These are phyloP conservation scores for Lordiphosa fenestrarum DNA, from an alignment of 2,888 invertebrate genomes.

Conservation along the genomic window DNA sequence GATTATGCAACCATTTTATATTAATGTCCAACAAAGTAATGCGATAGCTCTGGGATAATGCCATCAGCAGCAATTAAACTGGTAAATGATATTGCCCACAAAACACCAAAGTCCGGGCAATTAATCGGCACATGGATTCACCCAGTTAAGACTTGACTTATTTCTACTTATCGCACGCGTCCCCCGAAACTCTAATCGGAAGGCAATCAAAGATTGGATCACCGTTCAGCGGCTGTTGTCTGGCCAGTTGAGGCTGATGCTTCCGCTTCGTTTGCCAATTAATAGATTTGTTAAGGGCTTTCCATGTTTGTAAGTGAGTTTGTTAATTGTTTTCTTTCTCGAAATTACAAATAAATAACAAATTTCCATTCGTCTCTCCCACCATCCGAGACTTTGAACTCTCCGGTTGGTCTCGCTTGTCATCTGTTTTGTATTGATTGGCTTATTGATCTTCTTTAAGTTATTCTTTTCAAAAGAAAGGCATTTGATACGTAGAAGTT, in stretches of 20 bases:
- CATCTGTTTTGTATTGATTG: background rate
- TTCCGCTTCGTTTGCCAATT: slow-evolving; percentile 22
- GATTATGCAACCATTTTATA: slow-evolving; percentile 30
- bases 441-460: too few relatives aligned
- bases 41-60: slow-evolving; percentile 6
- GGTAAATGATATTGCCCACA: slow-evolving; percentile 29
- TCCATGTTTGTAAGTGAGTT: slow-evolving; percentile 31
- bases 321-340: slow-evolving; percentile 62
- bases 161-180: too few relatives aligned
- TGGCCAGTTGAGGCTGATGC: background rate
- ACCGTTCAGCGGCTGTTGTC: too few relatives aligned
- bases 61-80: slow-evolving; percentile 43
- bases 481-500: too few relatives aligned
- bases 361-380: too few relatives aligned
- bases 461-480: too few relatives aligned
- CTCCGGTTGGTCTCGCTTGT: slow-evolving; percentile 31
- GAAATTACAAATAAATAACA: slow-evolving; percentile 38
- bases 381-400: too few relatives aligned
- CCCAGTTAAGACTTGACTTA: too few relatives aligned
- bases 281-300: slow-evolving; percentile 30
- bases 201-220: slow-evolving; percentile 21
- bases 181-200: too few relatives aligned
- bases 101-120: slow-evolving; percentile 4
- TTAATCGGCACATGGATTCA: slow-evolving; percentile 7
- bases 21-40: slow-evolving; percentile 10